A percentile compares a stretch with the other conserved stretches of the same genome.
Conservation (phyloP, 2,113 vertebrate species). For the Aviceda subcristata region DNA sequence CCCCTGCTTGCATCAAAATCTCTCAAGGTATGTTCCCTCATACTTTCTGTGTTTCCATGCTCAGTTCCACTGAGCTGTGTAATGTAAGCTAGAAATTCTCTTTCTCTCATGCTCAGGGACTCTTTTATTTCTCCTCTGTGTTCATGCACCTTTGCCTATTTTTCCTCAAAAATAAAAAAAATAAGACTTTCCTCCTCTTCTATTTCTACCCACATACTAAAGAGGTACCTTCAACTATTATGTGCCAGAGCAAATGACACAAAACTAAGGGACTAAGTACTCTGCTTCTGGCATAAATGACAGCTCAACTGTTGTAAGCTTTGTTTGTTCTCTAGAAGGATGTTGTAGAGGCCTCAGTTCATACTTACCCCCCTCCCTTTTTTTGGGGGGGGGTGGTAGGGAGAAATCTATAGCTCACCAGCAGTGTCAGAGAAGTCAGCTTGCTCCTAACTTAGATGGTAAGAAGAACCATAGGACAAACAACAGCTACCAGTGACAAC, state of each 20-base stretch:
- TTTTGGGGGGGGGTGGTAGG: too few relatives aligned
- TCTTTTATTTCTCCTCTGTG: not conserved
- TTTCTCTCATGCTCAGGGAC: not conserved
- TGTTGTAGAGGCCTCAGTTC: not conserved
- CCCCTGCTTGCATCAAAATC: not conserved
- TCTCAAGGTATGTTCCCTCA: rapidly evolving
- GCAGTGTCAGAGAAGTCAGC: not conserved
- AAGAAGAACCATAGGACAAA: not conserved
- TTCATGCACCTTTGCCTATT: not conserved
- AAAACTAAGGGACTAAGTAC: not conserved
- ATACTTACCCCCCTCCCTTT: not conserved
- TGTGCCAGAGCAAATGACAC: not conserved
- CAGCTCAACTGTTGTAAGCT: not conserved
- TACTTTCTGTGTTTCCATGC: rapidly evolving
- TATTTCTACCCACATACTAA: not conserved
- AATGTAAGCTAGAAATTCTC: not conserved
- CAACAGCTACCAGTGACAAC: not conserved
- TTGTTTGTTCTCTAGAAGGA: not conserved
- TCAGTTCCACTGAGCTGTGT: not conserved
- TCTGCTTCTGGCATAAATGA: not conserved
- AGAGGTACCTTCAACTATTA: not conserved
- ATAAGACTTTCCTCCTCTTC: not conserved
- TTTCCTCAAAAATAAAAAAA: not conserved
- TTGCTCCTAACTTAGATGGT: not conserved
- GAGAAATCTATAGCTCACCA: not conserved